phyloP scores from a whole-genome alignment of 2,797 vertebrate genomes.

The Chaetodon trifasciatus region DNA sequence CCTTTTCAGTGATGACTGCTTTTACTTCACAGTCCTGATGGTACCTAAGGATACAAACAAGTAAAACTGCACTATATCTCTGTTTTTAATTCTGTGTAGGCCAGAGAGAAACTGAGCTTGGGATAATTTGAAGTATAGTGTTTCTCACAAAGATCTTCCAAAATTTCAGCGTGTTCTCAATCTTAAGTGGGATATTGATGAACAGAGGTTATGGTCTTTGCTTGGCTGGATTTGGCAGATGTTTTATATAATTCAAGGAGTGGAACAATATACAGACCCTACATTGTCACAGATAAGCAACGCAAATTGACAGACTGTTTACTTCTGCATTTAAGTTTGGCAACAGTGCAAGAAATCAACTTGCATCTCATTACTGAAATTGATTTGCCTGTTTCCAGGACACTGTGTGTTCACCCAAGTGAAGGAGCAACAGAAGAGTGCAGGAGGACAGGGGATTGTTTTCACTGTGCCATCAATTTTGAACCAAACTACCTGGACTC shows the following conservation, averaged over 20 bases:
- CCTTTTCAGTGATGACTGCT: slow-evolving; percentile 78
- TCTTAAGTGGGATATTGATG: slow-evolving; percentile 36
- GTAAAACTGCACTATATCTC: slow-evolving; percentile 18
- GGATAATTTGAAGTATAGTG: slow-evolving; percentile 29
- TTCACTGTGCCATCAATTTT: slow-evolving; percentile 73
- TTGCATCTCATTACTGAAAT: slow-evolving; percentile 35
- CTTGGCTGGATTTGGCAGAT: slow-evolving; percentile 30
- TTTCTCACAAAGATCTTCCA: slow-evolving; percentile 54
- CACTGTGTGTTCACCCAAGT: slow-evolving; percentile 21
- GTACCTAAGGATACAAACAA: background rate
- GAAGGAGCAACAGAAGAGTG: slow-evolving; percentile 5
- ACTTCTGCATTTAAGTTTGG: slow-evolving; percentile 46
- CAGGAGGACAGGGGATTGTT: slow-evolving; percentile 24
- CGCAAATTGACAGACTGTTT: slow-evolving; percentile 40
- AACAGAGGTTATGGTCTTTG: slow-evolving; percentile 5
- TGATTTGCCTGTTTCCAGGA: slow-evolving; percentile 42
- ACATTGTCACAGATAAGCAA: slow-evolving; percentile 44
- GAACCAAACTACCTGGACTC: slow-evolving; percentile 69
- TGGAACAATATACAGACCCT: slow-evolving; percentile 37
- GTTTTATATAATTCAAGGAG: slow-evolving; percentile 42
- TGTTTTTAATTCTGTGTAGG: slow-evolving; percentile 23
- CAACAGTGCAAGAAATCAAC: slow-evolving; percentile 42
- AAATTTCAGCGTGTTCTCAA: slow-evolving; percentile 29
- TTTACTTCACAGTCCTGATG: slow-evolving; percentile 6
- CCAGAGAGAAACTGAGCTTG: slow-evolving; percentile 7